Evolutionary conservation across 2,797 vertebrate species (phyloP).

Genomic region (Remorina albescens): DNA sequence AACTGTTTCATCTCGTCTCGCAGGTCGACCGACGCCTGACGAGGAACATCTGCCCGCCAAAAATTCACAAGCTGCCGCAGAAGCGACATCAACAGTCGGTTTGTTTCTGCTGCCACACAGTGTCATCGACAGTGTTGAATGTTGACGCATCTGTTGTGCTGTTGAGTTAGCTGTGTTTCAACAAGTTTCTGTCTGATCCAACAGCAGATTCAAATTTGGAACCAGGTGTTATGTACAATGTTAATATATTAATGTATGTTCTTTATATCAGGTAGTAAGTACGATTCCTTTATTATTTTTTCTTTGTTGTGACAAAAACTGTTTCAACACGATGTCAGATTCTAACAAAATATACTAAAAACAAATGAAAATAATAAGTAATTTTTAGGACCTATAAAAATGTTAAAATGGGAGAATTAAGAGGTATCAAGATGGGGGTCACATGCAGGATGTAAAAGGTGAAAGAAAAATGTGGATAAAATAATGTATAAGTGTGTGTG

Average conservation of each 20-base stretch:
- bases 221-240: neutral
- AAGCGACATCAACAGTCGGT: constrained; percentile 42
- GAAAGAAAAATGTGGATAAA: too few relatives aligned
- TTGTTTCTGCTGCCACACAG: constrained; percentile 36
- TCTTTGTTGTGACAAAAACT: neutral
- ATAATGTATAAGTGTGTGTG: too few relatives aligned
- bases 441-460: neutral
- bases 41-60: constrained; percentile 65
- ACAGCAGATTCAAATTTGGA: constrained; percentile 1
- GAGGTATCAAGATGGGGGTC: too few relatives aligned
- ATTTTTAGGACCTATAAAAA: too few relatives aligned
- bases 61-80: constrained; percentile 57
- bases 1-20: constrained; percentile 36
- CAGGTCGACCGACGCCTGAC: constrained; percentile 54
- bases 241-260: neutral
- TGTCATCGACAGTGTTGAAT: constrained; percentile 54
- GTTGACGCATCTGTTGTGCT: constrained; percentile 55
- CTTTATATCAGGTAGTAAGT: neutral
- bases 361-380: too few relatives aligned
- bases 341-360: neutral
- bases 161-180: constrained; percentile 42
- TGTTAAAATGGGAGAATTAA: neutral
- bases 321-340: neutral
- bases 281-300: neutral
- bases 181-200: constrained; percentile 54